Evolutionary conservation across 1,140 invertebrate species (phyloP), one percentile per base, ranked within the genome.

Genomic region (Parapsyche elsis): DNA sequence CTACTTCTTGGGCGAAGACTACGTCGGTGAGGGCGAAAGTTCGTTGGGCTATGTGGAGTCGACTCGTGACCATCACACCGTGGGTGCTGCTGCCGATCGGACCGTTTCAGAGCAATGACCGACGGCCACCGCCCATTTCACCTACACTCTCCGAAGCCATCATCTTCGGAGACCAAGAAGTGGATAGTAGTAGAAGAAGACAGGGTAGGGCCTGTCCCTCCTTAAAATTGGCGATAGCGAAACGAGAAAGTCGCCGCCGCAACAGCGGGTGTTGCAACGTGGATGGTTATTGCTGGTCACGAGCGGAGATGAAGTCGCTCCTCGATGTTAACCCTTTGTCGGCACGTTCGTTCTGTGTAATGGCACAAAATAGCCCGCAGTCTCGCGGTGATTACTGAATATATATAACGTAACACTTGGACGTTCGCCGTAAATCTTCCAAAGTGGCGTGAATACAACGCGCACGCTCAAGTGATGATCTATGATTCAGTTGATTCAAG

Each of bases 31-130:
- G 71, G 71, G 71, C 45, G 71, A 73, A 73, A 73, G 71, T 73
- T 73, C 71, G 71, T 16, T 75, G 44, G 73, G 44, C 10, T 16
- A 21, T 14, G 12, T 9, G 12, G 9, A 21, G 46, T 21, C 30
- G 71, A 24, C 23, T 71, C 38, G 70, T 16, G 70, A 71, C n/a
- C 30, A 16, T 45, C 5, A 44, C n/a, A 30, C 73, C 73, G 73
- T 75, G 73, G 73, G 73, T 75, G 73, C 73, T 73, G n/a, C n/a
- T 73, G 24, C 71, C 30, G 71, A 73, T 73, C 71, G 71, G 71
- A 46, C 71, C 73, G 46, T 57, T 75, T 75, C 45, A 46, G 73
- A 46, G 46, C 73, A 75, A 75, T 57, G 73, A 75, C 73, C 73
- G 71, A 21, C 38, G 38, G 44, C 38, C 73, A 26, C 44, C 49